Evolutionary conservation across 2,888 invertebrate species (phyloP).

Genomic region (Baccha elongata): DNA sequence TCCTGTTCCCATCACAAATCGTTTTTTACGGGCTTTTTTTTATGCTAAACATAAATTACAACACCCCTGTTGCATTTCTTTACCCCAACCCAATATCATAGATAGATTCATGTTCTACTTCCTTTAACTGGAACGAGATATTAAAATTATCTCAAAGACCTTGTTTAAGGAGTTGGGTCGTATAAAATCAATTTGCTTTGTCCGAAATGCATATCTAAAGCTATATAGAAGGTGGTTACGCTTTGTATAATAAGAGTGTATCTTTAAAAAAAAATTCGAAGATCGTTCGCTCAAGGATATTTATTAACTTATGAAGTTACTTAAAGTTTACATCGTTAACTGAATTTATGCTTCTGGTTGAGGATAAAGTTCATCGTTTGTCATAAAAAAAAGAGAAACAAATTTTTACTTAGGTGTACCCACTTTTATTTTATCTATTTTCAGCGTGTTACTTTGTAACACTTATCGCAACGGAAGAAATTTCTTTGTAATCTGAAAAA

Average conservation of each 20-base stretch:
- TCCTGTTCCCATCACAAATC: conserved; percentile 13
- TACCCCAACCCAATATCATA: too few relatives aligned
- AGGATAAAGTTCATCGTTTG: conserved; percentile 40
- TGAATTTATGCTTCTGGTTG: conserved; percentile 39
- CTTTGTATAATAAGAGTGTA: neutral
- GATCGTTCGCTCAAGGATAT: conserved; percentile 21
- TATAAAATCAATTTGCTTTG: conserved; percentile 63
- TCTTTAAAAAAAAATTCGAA: neutral
- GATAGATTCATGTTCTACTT: neutral
- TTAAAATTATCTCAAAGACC: conserved; percentile 25
- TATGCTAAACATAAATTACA: conserved; percentile 61
- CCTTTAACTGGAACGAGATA: neutral
- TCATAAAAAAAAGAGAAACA: conserved; percentile 48
- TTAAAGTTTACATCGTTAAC: conserved; percentile 58
- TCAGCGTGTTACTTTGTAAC: conserved; percentile 6
- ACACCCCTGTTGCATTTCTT: conserved; percentile 54
- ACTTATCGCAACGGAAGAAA: conserved; percentile 20
- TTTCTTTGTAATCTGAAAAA: conserved; percentile 37
- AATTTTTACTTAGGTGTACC: neutral
- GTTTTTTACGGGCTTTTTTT: conserved; percentile 42
- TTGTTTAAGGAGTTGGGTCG: conserved; percentile 31
- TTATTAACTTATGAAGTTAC: conserved; percentile 61
- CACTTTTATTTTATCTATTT: conserved; percentile 13
- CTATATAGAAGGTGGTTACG: conserved; percentile 21
- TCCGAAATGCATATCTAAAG: conserved; percentile 54